Conservation (phyloP, 2,888 invertebrate genomes). For the Muscina levida region DNA sequence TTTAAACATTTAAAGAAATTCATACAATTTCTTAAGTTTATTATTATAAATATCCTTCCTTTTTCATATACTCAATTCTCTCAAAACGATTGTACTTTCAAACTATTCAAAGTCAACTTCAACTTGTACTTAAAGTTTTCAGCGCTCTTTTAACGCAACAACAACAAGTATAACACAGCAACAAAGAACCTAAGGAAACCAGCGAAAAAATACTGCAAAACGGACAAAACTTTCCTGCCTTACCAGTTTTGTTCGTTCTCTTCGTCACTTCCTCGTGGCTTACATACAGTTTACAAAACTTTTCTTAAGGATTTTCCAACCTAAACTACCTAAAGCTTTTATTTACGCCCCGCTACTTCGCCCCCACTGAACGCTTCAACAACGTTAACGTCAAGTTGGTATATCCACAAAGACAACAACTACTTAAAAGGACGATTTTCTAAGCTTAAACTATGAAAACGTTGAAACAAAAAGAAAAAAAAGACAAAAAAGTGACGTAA, state of each 20-base stretch:
- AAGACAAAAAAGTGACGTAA: constrained; percentile 54
- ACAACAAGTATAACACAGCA: constrained; percentile 44
- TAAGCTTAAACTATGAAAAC: constrained; percentile 71
- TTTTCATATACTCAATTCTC: no score
- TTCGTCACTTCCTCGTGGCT: constrained; percentile 54
- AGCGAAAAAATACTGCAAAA: constrained; percentile 13
- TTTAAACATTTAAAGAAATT: no score
- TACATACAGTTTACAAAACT: constrained; percentile 47
- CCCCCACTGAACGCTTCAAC: constrained; percentile 66
- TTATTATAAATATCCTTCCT: no score
- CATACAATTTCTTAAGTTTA: no score
- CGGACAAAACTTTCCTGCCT: constrained; percentile 50
- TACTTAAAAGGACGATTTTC: constrained; percentile 77
- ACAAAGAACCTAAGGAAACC: neutral
- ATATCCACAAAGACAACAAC: constrained; percentile 71
- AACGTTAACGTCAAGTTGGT: constrained; percentile 49
- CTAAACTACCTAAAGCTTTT: constrained; percentile 72
- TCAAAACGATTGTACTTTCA: neutral
- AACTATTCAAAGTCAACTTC: constrained; percentile 59
- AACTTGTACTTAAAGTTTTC: constrained; percentile 71
- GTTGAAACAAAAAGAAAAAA: constrained; percentile 9
- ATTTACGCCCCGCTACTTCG: constrained; percentile 47
- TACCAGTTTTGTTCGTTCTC: constrained; percentile 32
- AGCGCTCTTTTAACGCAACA: constrained; percentile 61
- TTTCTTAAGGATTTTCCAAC: constrained; percentile 73